Base-by-base conservation (phyloP, 2,113 vertebrate species). In the Ivindomyrus marchei region DNA sequence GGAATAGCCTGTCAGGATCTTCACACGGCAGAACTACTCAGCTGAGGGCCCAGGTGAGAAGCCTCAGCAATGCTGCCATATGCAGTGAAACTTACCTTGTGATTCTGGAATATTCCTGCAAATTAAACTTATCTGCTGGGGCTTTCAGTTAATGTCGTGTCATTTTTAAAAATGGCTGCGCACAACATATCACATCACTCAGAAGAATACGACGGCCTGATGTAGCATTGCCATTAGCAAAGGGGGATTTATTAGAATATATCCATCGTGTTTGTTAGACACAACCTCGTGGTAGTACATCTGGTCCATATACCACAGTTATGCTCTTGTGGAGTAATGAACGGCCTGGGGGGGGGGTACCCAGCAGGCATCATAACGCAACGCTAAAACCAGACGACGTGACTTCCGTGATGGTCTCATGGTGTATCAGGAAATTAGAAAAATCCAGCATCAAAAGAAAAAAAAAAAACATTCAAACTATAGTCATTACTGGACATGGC, bases 1-100 rank as follows among this genome's bases (percentile, higher is more conserved):
- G 27, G 52, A 93, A 92, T 89, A 91, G 80, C 85, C 85, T 91
- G 89, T 91, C 70, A 84, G 89, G 88, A 83, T 49, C 91, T 62
- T 83, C 70, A 24, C 36, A 11, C 53, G 17, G 62, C 89, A 85
- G 88, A 89, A 87, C 84, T 45, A 88, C 84, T 91, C 91, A 89
- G 50, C 49, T 90, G 80, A 74, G 66, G 85, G 45, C 47, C 47
- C 42, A 47, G 62, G 85, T 52, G n/a, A 89, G 24, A 21, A 47
- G 46, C 15, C 19, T 52, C 27, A 15, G 8, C 3, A 3, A 15
- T 24, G 39, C 66, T 36, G 85, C 36, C 36, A 80, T n/a, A 19
- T 89, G 27, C 39, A n/a, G 24, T 89, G 17, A 21, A 42, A 80
- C 53, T 86, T 36, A 56, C 83, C 11, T 88, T 39, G 45, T 80